These are phyloP conservation scores for Pocota personata DNA, from an alignment of 2,888 invertebrate species.

Conservation along the genomic window DNA sequence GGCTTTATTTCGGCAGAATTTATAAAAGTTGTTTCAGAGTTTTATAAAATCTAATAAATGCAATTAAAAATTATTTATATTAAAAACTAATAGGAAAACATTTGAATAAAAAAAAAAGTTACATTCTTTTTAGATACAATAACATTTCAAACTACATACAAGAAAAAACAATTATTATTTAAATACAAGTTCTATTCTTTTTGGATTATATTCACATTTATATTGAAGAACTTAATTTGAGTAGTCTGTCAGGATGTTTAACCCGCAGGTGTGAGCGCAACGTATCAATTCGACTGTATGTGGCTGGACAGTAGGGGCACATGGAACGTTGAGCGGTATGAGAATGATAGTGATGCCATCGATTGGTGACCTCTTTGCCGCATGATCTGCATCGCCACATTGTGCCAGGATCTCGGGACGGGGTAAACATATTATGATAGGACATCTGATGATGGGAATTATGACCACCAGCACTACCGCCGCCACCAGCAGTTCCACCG, in stretches of 20 bases:
- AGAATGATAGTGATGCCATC: conserved; percentile 94
- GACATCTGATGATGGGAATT: conserved; percentile 85
- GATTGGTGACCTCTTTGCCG: conserved; percentile 93
- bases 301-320: conserved; percentile 93
- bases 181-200: conserved; percentile 17
- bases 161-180: conserved; percentile 40
- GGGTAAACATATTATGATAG: conserved; percentile 93
- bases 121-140: conserved; percentile 31
- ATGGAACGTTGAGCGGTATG: conserved; percentile 91
- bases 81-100: conserved; percentile 72
- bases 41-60: conserved; percentile 70
- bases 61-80: conserved; percentile 66
- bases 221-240: conserved; percentile 81
- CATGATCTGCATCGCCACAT: conserved; percentile 92
- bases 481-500: conserved; percentile 73
- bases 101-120: conserved; percentile 53
- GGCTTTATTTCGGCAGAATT: conserved; percentile 40
- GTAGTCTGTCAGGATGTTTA: conserved; percentile 86
- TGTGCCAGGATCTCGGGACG: conserved; percentile 88
- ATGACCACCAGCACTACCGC: conserved; percentile 74
- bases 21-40: conserved; percentile 24
- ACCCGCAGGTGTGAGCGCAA: conserved; percentile 91
- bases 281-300: conserved; percentile 94
- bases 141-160: conserved; percentile 56
- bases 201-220: conserved; percentile 75